Conservation (phyloP, 2,888 invertebrate species). For the Caenorhabditis becei region DNA sequence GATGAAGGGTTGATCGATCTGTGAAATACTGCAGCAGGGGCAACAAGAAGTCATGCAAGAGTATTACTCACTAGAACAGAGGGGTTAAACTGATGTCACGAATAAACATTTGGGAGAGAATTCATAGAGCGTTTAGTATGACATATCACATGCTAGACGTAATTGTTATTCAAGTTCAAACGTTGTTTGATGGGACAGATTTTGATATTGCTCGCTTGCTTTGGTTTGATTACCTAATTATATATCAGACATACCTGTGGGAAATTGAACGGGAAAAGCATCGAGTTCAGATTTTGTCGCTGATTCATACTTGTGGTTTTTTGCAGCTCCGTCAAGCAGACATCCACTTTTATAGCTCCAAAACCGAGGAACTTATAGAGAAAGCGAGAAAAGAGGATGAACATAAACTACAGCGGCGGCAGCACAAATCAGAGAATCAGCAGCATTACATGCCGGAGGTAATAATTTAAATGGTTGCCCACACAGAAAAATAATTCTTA, state of each 20-base stretch:
- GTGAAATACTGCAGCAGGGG: slow-evolving; percentile 13
- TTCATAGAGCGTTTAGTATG: no score
- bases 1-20: slow-evolving; percentile 15
- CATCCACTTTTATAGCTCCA: slow-evolving; percentile 40
- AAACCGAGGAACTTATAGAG: slow-evolving; percentile 46
- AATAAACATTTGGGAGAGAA: no score
- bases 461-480: slow-evolving; percentile 21
- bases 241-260: background rate
- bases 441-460: slow-evolving; percentile 1
- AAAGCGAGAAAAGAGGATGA: slow-evolving; percentile 42
- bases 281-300: background rate
- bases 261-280: background rate
- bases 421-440: slow-evolving; percentile 37
- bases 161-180: no score
- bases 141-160: no score
- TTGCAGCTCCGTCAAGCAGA: slow-evolving; percentile 55
- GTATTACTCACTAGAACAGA: background rate
- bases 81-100: background rate
- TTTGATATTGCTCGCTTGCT: no score
- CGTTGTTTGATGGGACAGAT: no score
- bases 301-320: background rate
- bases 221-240: no score
- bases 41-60: slow-evolving; percentile 5
- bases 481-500: background rate
- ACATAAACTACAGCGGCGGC: slow-evolving; percentile 21